These are phyloP conservation scores for Drosophila recens DNA, from an alignment of 2,888 invertebrate species.

Conservation along the genomic window DNA sequence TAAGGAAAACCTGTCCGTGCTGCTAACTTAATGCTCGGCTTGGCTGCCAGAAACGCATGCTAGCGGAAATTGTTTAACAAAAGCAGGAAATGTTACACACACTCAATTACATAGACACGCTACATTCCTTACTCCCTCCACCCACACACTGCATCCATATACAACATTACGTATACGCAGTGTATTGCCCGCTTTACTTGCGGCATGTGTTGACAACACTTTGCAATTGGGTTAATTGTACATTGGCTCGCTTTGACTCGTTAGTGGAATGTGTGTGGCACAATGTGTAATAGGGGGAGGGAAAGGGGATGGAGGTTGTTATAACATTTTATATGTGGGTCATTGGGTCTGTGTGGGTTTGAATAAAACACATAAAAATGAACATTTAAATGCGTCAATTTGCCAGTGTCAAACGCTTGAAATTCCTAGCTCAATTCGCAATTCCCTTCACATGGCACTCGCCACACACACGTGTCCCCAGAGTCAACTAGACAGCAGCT, in stretches of 20 bases:
- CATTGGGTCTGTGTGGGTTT: slow-evolving; percentile 43
- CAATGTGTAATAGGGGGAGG: neutral
- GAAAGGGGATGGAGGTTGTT: neutral
- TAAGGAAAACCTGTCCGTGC: slow-evolving; percentile 19
- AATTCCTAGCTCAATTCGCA: slow-evolving; percentile 26
- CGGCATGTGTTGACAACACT: slow-evolving; percentile 77
- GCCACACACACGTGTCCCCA: slow-evolving; percentile 2
- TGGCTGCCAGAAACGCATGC: slow-evolving; percentile 43
- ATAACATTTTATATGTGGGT: slow-evolving; percentile 63
- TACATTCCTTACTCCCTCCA: neutral
- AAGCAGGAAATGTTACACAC: slow-evolving; percentile 67
- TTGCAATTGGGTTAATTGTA: slow-evolving; percentile 80
- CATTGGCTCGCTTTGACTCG: slow-evolving; percentile 62
- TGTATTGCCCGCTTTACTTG: slow-evolving; percentile 56
- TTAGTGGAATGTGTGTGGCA: slow-evolving; percentile 20
- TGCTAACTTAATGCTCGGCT: slow-evolving; percentile 39
- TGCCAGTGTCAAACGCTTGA: slow-evolving; percentile 31
- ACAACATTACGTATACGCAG: slow-evolving; percentile 67
- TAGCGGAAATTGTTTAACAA: slow-evolving; percentile 76
- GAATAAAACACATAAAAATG: slow-evolving; percentile 33
- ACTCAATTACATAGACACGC: slow-evolving; percentile 48
- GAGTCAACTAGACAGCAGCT: slow-evolving; percentile 7
- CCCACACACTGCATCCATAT: neutral
- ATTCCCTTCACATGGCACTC: neutral
- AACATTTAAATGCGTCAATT: slow-evolving; percentile 39